Base-by-base conservation (phyloP, 2,888 invertebrate species). In the Acanthacorydalis orientalis region DNA sequence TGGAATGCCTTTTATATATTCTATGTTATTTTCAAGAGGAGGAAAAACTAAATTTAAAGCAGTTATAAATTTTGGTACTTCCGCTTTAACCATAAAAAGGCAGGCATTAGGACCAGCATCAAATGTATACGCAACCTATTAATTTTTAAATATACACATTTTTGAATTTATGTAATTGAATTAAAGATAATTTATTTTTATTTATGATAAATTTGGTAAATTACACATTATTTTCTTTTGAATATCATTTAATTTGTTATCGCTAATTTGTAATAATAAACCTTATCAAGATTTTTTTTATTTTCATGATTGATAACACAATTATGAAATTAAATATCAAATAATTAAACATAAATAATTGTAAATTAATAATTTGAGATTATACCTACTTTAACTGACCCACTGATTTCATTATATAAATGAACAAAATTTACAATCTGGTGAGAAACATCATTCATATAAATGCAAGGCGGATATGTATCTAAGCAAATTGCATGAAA, bases 51-150 rank as follows among this genome's bases (percentile, higher is more conserved):
- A 64, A 57, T 80, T 75, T 6, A 95, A 64, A 11, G 87, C 62
- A 31, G 77, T 67, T 23, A 85, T 50, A 10, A 91, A 69, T 57
- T 74, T 72, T 1, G 79, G 69, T 0, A 92, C 80, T 62, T 86
- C 75, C 51, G 83, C 68, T 54, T 88, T 80, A 44, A 87, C 65
- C 12, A 92, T 65, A 66, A 86, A 95, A 0, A 97, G 65, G 63
- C 91, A 93, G 4, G 91, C 91, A 71, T 98, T 98, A 44, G 96
- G 88, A 6, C 98, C 98, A 47, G 98, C 98, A 74, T 98, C 98
- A 70, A 91, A 98, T 12, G 97, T 96, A 62, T 99, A 99, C 0
- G 93, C 92, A 7, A 90, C 75, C 78, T 80, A 57, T 45, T 64
- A 62, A 38, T 40, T 45, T 44, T 37, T 41, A 15, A 50, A 52